Evolutionary conservation across 2,888 invertebrate species (phyloP).

Genomic region (Malacosoma neustria): DNA sequence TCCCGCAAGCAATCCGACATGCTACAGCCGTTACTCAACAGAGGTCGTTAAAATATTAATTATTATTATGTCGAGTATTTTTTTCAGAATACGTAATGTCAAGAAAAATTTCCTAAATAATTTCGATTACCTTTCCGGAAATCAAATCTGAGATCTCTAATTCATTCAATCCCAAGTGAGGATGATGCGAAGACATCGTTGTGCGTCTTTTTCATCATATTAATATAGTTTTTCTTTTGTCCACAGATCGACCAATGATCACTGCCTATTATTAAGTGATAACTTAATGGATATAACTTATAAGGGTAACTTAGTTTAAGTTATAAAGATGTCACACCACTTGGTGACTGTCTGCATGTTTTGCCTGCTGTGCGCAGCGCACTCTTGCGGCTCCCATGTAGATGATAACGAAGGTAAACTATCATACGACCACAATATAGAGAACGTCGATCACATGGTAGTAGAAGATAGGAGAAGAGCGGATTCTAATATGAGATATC

Average conservation of each 20-base stretch:
- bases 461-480: conserved; percentile 20
- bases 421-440: conserved; percentile 27
- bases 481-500: conserved; percentile 29
- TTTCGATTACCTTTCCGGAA: no score
- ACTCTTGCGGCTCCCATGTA: conserved; percentile 84
- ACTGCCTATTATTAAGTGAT: conserved; percentile 8
- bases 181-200: no score
- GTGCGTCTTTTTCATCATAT: no score
- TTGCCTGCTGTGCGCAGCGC: conserved; percentile 86
- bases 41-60: no score
- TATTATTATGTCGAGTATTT: no score
- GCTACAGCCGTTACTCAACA: no score
- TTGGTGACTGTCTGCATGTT: conserved; percentile 89
- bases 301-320: conserved; percentile 25
- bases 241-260: conserved; percentile 26
- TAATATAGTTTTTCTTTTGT: conserved; percentile 17
- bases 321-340: conserved; percentile 57
- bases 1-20: no score
- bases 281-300: conserved; percentile 22
- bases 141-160: no score
- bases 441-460: conserved; percentile 25
- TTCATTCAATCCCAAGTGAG: no score
- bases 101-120: no score
- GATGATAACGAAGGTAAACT: conserved; percentile 40
- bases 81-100: no score